A percentile compares a stretch with the other conserved stretches of the same genome.
Evolutionary conservation across 2,113 vertebrate genomes (phyloP).

Genomic region (Nanorana parkeri): DNA sequence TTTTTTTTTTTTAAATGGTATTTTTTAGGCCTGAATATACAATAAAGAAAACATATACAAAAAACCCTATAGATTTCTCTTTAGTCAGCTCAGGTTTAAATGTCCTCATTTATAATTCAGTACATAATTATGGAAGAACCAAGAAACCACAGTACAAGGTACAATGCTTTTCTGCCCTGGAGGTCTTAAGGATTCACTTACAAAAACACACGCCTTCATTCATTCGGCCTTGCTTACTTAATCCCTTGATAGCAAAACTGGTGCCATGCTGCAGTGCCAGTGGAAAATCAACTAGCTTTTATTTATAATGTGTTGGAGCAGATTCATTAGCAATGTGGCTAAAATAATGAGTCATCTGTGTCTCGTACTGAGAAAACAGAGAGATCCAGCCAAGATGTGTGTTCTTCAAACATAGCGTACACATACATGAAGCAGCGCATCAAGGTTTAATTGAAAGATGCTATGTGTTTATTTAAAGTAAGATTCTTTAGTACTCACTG

Average conservation of each 20-base stretch:
- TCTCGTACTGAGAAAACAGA: neutral
- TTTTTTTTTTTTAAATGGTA: no score
- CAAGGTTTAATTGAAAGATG: neutral
- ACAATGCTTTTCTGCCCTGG: neutral
- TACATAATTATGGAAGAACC: no score
- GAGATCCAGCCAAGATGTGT: neutral
- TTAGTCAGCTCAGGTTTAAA: neutral
- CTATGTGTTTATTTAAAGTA: neutral
- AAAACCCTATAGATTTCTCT: no score
- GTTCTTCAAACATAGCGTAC: neutral
- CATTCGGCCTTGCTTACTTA: neutral
- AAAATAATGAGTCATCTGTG: conserved; percentile 15
- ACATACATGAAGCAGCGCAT: neutral
- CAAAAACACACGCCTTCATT: neutral
- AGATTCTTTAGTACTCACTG: neutral
- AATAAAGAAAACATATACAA: neutral
- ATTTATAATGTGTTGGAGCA: neutral
- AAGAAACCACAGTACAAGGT: neutral
- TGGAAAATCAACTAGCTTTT: neutral
- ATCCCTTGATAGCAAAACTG: neutral
- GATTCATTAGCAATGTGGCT: neutral
- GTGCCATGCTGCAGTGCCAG: no score
- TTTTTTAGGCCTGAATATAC: no score
- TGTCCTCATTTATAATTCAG: neutral
- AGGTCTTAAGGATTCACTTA: neutral